Evolutionary conservation across 2,888 invertebrate genomes (phyloP), one percentile per base, ranked within the genome.

Genomic region (Acholoe squamosa): DNA sequence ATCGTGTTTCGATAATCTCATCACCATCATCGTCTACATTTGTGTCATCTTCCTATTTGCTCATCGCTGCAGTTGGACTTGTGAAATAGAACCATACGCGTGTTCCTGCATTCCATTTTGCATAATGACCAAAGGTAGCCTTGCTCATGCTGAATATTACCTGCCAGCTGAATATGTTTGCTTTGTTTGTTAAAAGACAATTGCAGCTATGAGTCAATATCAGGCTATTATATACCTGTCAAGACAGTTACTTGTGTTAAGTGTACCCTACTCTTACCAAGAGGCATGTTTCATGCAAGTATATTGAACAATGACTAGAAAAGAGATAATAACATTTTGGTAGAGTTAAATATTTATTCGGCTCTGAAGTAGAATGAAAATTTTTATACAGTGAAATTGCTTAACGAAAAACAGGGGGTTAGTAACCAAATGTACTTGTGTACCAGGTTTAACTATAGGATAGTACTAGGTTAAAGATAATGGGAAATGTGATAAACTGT

Each of bases 81-180:
- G 16, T 34, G 28, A 54, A 19, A 34, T n/a, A 43, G 43, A 52
- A 51, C 28, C 33, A 31, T 52, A 16, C 51, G 52, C 28, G 28
- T 86, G 33, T 86, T 22, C 25, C 86, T 86, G 86, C 86, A 86
- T 86, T 86, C 86, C 86, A 86, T 86, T 86, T 16, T 54, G 56
- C 86, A 54, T 86, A 52, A 56, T 56, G 86, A 86, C 86, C 86
- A 86, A 86, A 86, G 80, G 34, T 34, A 80, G 80, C 34, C 80
- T 80, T 80, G 80, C 43, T 80, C 43, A 43, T n/a, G 80, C 33
- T 80, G 43, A 34, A 80, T 1, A 34, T 34, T 80, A 80, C 80
- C 80, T 80, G 80, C 80, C 80, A 43, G 80, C 71, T 34, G 80
- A 22, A 14, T 80, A 16, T 80, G 34, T 80, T 80, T 80, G 34